Evolutionary conservation across 2,888 invertebrate species (phyloP), one percentile per base, ranked within the genome.

Genomic region (Habrosyne pyritoides): DNA sequence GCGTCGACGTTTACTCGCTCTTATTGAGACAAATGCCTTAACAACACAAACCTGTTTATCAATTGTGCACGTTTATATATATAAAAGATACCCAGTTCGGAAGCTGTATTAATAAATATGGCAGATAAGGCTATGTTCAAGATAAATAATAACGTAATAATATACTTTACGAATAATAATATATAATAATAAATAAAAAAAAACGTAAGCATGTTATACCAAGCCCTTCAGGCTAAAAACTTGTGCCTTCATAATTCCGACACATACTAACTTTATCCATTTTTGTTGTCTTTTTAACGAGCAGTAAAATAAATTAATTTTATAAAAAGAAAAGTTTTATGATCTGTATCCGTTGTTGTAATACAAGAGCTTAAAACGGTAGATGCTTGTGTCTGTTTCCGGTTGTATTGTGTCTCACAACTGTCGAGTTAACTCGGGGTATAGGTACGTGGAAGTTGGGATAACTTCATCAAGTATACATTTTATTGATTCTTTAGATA

Each of bases 401-500:
- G 42, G 42, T 18, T 42, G 42, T 42, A 42, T 42, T 42, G 42
- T 18, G 42, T 42, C 42, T 42, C 14, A 42, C 42, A 42, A 42
- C 42, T 42, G 42, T 42, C 42, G 42, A 42, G 42, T 42, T 42
- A 42, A 2, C 42, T 42, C 2, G 14, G 42, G 42, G 18, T 42
- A 18, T 42, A 24, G 24, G n/a, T 24, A 42, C 42, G 42, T 18
- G 42, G n/a, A 42, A 42, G 42, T 42, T 42, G n/a, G 42, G 42
- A 42, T 42, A 42, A 42, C 42, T 42, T 42, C 36, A 36, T 14
- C 18, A 14, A 5, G n/a, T 42, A 42, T 18, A 42, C n/a, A n/a
- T 42, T 14, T 42, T 42, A 42, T 18, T 42, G 42, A 42, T 42
- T 42, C 42, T 2, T 42, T 8, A 18, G 36, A 36, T 36, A 14